Conservation (phyloP, 2,888 invertebrate genomes). For the Terebella lapidaria region DNA sequence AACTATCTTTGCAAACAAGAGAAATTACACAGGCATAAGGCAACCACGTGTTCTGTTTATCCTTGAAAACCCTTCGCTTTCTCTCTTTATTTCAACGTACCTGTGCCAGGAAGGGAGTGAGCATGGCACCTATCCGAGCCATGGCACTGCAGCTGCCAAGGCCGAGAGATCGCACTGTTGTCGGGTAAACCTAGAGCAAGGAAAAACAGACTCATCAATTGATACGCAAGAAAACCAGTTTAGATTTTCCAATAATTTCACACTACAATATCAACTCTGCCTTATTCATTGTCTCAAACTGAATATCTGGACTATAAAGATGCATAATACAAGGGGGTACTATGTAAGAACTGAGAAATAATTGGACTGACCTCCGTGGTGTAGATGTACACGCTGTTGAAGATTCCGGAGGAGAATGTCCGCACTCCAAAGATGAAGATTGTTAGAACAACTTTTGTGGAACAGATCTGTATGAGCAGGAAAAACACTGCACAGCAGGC, state of each 20-base stretch:
- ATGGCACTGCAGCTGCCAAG: constrained; percentile 89
- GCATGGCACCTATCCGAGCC: constrained; percentile 86
- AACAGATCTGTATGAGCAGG: constrained; percentile 24
- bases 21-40: too few relatives aligned
- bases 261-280: too few relatives aligned
- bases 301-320: too few relatives aligned
- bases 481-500: constrained; percentile 22
- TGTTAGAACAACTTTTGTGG: constrained; percentile 38
- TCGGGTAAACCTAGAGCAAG: constrained; percentile 71
- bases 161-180: constrained; percentile 79
- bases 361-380: constrained; percentile 51
- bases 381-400: constrained; percentile 49
- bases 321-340: too few relatives aligned
- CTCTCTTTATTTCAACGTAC: too few relatives aligned
- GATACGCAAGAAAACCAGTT: background rate
- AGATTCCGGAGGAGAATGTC: constrained; percentile 44
- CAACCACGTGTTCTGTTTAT: too few relatives aligned
- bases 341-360: too few relatives aligned
- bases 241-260: background rate
- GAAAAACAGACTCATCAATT: too few relatives aligned
- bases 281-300: too few relatives aligned
- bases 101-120: constrained; percentile 91
- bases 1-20: too few relatives aligned
- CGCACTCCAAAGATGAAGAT: constrained; percentile 42
- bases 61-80: too few relatives aligned